Base-by-base conservation (phyloP, 2,797 vertebrate genomes). In the Synaphobranchus kaupii region DNA sequence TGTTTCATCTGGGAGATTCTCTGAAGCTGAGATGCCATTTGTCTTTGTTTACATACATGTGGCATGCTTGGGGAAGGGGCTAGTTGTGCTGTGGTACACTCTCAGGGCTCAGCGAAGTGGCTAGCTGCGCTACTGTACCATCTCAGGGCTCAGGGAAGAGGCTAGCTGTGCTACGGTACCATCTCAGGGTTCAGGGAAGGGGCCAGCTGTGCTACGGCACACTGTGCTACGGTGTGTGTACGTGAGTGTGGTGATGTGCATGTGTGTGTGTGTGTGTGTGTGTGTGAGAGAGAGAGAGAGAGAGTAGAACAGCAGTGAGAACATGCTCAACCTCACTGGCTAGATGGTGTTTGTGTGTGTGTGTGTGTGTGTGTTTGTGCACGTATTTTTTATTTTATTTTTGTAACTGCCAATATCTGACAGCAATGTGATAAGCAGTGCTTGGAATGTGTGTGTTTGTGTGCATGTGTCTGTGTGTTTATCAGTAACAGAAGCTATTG, bases 1-100 rank as follows among this genome's bases (percentile, higher is more conserved):
- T 83, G 86, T 89, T 89, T 39, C 8, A 48, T n/a, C 82, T 66
- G 84, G 85, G 86, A 86, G 52, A 7, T 60, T 31, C 56, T 78
- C 50, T 73, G 66, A 39, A 34, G n/a, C 80, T 86, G 31, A 50
- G 81, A 50, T 48, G 28, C 17, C 17, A 7, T 60, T 31, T 60
- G 28, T 15, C 20, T 85, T 85, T 71, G 44, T 56, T 52, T 84
- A 73, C 83, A 56, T 68, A 28, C 25, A 68, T n/a, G 63, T 10
- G n/a, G 63, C 63, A 68, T 68, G 63, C 8, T 68, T 28, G 25
- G 25, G 7, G 6, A 9, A 28, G 25, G 25, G 63, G 63, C n/a
- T 28, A 68, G 63, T 25, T n/a, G 63, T n/a, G 25, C 63, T 20
- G 15, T 60, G 58, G 10, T 60, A 60, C 17, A 22, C 25, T 68